These are phyloP conservation scores for Agonopterix heracliana DNA, from an alignment of 2,888 invertebrate genomes.

Conservation along the genomic window DNA sequence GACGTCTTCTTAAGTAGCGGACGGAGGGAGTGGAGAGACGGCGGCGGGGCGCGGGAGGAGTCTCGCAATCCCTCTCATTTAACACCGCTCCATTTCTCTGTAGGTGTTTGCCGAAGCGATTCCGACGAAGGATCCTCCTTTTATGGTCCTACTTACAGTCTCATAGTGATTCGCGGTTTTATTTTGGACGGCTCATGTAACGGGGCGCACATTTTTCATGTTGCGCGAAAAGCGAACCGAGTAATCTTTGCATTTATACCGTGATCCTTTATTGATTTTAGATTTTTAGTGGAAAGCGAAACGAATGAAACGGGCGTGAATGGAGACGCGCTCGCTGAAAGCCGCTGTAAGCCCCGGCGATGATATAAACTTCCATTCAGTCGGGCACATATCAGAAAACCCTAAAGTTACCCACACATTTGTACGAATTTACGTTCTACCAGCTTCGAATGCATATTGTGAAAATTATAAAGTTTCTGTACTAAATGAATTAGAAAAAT, in stretches of 20 bases:
- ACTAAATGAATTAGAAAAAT: slow-evolving; percentile 33
- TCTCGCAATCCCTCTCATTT: slow-evolving; percentile 73
- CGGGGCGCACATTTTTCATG: slow-evolving; percentile 71
- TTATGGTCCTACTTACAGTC: slow-evolving; percentile 71
- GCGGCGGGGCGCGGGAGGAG: slow-evolving; percentile 30
- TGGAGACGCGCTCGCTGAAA: slow-evolving; percentile 69
- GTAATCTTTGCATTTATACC: slow-evolving; percentile 75
- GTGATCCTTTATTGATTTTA: slow-evolving; percentile 77
- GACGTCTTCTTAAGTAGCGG: slow-evolving; percentile 49
- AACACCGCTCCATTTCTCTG: slow-evolving; percentile 71
- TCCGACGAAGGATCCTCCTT: slow-evolving; percentile 64
- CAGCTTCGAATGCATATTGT: slow-evolving; percentile 17
- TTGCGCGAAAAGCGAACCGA: slow-evolving; percentile 60
- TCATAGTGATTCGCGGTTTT: slow-evolving; percentile 76
- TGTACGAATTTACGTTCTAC: slow-evolving; percentile 22
- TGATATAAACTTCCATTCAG: slow-evolving; percentile 71
- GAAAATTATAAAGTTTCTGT: slow-evolving; percentile 13
- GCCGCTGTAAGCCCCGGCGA: slow-evolving; percentile 66
- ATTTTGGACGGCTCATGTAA: slow-evolving; percentile 72
- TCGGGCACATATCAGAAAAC: slow-evolving; percentile 51
- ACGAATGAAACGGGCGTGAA: slow-evolving; percentile 71
- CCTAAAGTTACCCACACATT: slow-evolving; percentile 40
- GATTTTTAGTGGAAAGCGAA: slow-evolving; percentile 73
- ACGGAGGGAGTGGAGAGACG: slow-evolving; percentile 13
- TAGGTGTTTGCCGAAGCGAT: slow-evolving; percentile 76